Base-by-base conservation (phyloP, 1,140 invertebrate species). In the Melitaea cinxia region DNA sequence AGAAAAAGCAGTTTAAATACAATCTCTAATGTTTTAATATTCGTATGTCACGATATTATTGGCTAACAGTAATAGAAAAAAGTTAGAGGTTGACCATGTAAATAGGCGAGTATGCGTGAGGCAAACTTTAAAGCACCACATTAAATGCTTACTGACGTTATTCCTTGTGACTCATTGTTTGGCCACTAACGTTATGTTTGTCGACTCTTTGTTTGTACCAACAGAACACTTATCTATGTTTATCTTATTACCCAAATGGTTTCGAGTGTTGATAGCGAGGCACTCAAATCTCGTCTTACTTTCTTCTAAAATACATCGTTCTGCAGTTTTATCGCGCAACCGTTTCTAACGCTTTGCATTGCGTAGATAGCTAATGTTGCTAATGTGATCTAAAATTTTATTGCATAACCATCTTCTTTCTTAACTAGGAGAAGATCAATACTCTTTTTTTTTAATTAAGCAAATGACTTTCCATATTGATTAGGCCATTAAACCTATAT, bases 151-250 rank as follows among this genome's bases (percentile, higher is more conserved):
- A 21, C 42, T 19, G 39, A 19, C 39, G 21, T 47, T 12, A 42
- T 42, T 57, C 45, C 39, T 23, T 39, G 28, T 57, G 54, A 57
- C 35, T 57, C 54, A 57, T 57, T 57, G 54, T 57, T 45, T 57
- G 21, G 23, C 19, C 21, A 57, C 35, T 39, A 45, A 45, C 54
- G 54, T 39, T 24, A 14, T 45, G 33, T 57, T 57, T 57, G 54
- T 45, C 42, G 12, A 17, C 19, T 21, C 24, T 17, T 17, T 45
- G 54, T 57, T 57, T 57, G 54, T 24, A 19, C 6, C 42, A 47
- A 42, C 24, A 42, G 35, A 45, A 45, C 54, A 57, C 54, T 57
- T 57, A 57, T 57, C 54, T 57, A 39, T 57, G 54, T 57, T 57
- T 57, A 57, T 57, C 54, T 57, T 39, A 47, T 47, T 47, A 23